Evolutionary conservation across 2,888 invertebrate genomes (phyloP).

Genomic region (Agrochola lychnidis): DNA sequence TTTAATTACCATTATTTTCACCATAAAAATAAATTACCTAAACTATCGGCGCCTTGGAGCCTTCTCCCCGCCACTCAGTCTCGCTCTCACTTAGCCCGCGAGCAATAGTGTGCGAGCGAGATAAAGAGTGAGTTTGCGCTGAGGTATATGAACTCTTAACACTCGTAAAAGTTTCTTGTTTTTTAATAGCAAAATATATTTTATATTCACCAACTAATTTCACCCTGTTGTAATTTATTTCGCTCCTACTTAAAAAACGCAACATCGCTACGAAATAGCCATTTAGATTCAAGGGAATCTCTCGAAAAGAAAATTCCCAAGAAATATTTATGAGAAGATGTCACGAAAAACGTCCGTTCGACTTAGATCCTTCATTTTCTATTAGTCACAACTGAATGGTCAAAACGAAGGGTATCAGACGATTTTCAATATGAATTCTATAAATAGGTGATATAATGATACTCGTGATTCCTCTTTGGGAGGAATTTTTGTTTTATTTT

Average conservation of each 20-base stretch:
- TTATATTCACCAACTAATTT: slow-evolving; percentile 3
- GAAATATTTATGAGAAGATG: slow-evolving; percentile 60
- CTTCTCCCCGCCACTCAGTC: too few relatives aligned
- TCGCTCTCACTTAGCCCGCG: too few relatives aligned
- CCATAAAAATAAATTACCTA: too few relatives aligned
- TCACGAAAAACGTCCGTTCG: slow-evolving; percentile 38
- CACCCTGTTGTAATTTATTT: slow-evolving; percentile 21
- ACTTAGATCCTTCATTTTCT: slow-evolving; percentile 49
- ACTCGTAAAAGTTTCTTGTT: not conserved
- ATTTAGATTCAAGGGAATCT: slow-evolving; percentile 45
- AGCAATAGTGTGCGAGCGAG: too few relatives aligned
- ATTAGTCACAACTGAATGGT: slow-evolving; percentile 60
- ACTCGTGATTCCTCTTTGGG: slow-evolving; percentile 1
- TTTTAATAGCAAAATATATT: slow-evolving; percentile 6
- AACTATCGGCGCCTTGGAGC: too few relatives aligned
- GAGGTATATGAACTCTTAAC: too few relatives aligned
- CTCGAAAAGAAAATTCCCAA: slow-evolving; percentile 47
- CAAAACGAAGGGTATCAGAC: slow-evolving; percentile 35
- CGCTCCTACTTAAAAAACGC: slow-evolving; percentile 22
- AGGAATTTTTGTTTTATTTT: not conserved
- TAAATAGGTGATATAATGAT: slow-evolving; percentile 30
- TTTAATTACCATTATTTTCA: too few relatives aligned
- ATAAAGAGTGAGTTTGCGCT: too few relatives aligned
- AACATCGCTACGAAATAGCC: slow-evolving; percentile 31
- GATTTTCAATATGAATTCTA: slow-evolving; percentile 51